Evolutionary conservation across 2,797 vertebrate species (phyloP).

Genomic region (Clamator glandarius): DNA sequence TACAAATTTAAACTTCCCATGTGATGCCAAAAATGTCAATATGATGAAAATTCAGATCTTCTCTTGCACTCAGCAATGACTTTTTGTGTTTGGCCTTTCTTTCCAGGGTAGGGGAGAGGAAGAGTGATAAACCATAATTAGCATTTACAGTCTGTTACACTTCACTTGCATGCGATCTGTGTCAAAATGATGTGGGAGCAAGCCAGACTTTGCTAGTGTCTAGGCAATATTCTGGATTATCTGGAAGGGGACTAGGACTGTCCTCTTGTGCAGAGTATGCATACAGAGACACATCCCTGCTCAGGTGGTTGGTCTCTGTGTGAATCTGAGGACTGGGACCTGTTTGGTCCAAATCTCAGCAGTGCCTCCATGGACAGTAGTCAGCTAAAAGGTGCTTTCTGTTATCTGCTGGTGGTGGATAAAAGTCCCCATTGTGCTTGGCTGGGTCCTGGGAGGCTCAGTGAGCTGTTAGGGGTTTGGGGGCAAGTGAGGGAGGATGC

Average conservation of each 20-base stretch:
- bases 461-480: background rate
- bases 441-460: background rate
- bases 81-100: background rate
- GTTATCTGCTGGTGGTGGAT: background rate
- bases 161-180: background rate
- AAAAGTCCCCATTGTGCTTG: background rate
- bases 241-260: background rate
- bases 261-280: background rate
- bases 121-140: background rate
- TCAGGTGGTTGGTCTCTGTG: background rate
- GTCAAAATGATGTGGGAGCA: background rate
- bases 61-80: background rate
- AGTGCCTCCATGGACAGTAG: background rate
- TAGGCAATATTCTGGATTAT: background rate
- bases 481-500: accelerated
- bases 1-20: background rate
- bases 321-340: background rate
- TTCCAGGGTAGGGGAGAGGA: background rate
- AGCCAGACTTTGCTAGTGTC: background rate
- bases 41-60: background rate
- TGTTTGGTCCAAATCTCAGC: background rate
- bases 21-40: background rate
- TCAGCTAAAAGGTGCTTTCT: background rate
- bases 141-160: background rate
- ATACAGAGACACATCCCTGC: accelerated